Conservation (phyloP, 2,888 invertebrate genomes). For the Exephanes ischioxanthus region DNA sequence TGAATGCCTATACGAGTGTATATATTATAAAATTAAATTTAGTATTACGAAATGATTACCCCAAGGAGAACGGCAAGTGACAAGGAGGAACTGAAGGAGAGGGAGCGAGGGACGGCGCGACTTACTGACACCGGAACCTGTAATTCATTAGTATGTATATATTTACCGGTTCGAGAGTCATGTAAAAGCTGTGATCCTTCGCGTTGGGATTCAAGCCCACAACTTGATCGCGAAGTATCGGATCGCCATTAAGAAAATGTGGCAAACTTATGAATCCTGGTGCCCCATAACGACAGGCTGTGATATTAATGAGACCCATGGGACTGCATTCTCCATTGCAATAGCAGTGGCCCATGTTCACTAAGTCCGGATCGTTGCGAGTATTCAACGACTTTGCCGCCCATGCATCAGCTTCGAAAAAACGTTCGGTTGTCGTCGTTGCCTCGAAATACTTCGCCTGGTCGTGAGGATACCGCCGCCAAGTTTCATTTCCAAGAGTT, state of each 20-base stretch:
- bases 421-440: slow-evolving; percentile 81
- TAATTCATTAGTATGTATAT: background rate
- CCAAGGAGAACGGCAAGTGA: too few relatives aligned
- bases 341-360: slow-evolving; percentile 87
- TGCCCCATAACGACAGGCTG: slow-evolving; percentile 91
- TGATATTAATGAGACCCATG: slow-evolving; percentile 92
- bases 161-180: slow-evolving; percentile 91
- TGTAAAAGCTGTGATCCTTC: slow-evolving; percentile 90
- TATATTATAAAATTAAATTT: too few relatives aligned
- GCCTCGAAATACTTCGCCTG: slow-evolving; percentile 80
- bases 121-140: too few relatives aligned
- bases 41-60: too few relatives aligned
- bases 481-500: slow-evolving; percentile 85
- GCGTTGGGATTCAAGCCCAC: slow-evolving; percentile 90
- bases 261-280: slow-evolving; percentile 95
- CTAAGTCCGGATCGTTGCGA: slow-evolving; percentile 76
- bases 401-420: slow-evolving; percentile 77
- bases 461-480: slow-evolving; percentile 80
- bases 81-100: too few relatives aligned
- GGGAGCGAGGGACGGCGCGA: too few relatives aligned
- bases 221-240: slow-evolving; percentile 88
- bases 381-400: slow-evolving; percentile 38
- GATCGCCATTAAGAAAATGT: slow-evolving; percentile 93
- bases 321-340: slow-evolving; percentile 91
- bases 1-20: too few relatives aligned